Evolutionary conservation across 2,797 vertebrate genomes (phyloP).

Genomic region (Siniperca scherzeri): DNA sequence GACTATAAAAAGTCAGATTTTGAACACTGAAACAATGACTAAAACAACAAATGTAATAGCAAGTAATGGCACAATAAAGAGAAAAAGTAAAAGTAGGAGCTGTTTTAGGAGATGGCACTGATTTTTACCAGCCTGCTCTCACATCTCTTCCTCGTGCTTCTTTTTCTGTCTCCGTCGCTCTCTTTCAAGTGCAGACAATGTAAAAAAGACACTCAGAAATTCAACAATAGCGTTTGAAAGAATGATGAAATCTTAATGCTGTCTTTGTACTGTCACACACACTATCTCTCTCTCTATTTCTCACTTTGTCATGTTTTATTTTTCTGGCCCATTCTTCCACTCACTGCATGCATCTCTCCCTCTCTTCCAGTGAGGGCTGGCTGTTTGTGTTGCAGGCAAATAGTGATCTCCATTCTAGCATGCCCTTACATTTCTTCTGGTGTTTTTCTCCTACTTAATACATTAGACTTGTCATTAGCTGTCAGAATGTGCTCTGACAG

Average conservation of each 20-base stretch:
- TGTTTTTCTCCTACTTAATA: slow-evolving; percentile 56
- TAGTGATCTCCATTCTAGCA: slow-evolving; percentile 50
- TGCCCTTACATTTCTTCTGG: slow-evolving; percentile 61
- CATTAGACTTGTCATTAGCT: slow-evolving; percentile 54
- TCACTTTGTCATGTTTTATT: slow-evolving; percentile 39
- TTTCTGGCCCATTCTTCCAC: slow-evolving; percentile 41
- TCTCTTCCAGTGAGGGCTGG: slow-evolving; percentile 41
- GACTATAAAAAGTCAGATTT: neutral
- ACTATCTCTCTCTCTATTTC: slow-evolving; percentile 26
- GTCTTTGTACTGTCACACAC: slow-evolving; percentile 61
- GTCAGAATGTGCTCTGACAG: slow-evolving; percentile 65
- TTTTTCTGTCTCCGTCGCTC: slow-evolving; percentile 35
- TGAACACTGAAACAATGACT: neutral
- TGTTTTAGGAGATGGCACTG: slow-evolving; percentile 23
- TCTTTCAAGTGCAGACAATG: slow-evolving; percentile 63
- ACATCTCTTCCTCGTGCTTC: slow-evolving; percentile 29
- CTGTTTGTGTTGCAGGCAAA: slow-evolving; percentile 54
- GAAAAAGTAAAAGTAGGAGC: neutral
- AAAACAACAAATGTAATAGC: neutral
- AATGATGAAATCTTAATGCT: slow-evolving; percentile 69
- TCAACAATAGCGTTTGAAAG: slow-evolving; percentile 63
- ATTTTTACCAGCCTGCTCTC: slow-evolving; percentile 37
- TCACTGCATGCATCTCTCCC: slow-evolving; percentile 39
- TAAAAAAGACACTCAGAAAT: slow-evolving; percentile 62
- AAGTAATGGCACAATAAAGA: neutral